Base-by-base conservation (phyloP, 2,888 invertebrate species). In the Saturnia japonica region DNA sequence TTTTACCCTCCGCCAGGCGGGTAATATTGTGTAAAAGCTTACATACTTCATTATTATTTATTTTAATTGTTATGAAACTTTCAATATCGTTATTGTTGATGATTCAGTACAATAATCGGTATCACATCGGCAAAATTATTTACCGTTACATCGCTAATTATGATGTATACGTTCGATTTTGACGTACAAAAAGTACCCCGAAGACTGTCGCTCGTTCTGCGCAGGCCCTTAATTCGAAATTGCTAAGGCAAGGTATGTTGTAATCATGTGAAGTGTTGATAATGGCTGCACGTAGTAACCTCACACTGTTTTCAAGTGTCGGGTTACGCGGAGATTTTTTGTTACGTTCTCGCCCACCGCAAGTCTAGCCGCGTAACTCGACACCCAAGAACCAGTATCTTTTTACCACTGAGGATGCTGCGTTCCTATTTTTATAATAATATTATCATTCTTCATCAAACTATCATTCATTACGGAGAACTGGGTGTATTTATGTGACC, bases 201-300 rank as follows among this genome's bases (percentile, higher is more conserved):
- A n/a, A n/a, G n/a, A n/a, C n/a, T n/a, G n/a, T n/a, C n/a, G n/a
- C n/a, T n/a, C n/a, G n/a, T n/a, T n/a, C n/a, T n/a, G n/a, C n/a
- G n/a, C n/a, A 62, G 14, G 34, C 1, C 14, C 19, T 28, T 34
- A 47, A 28, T 34, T 16, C 34, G 9, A 64, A 70, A 40, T 22
- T 67, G 70, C 40, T 67, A 42, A 54, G 25, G 16, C 45, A 54
- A 22, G 22, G 42, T 66, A 73, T 57, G 47, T 70, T 78, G 76
- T 79, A 77, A 84, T 79, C 80, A 78, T 83, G 83, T 85, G 84
- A 87, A 78, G 85, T 87, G 85, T 86, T 87, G 83, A 87, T 80
- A 78, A 80, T 83, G 86, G 87, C 88, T 88, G 89, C 88, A 88
- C 87, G 88, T 87, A 91, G 88, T 87, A 91, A 93, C 86, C 83